Base-by-base conservation (phyloP, 2,797 vertebrate genomes). In the Agapornis canus region DNA sequence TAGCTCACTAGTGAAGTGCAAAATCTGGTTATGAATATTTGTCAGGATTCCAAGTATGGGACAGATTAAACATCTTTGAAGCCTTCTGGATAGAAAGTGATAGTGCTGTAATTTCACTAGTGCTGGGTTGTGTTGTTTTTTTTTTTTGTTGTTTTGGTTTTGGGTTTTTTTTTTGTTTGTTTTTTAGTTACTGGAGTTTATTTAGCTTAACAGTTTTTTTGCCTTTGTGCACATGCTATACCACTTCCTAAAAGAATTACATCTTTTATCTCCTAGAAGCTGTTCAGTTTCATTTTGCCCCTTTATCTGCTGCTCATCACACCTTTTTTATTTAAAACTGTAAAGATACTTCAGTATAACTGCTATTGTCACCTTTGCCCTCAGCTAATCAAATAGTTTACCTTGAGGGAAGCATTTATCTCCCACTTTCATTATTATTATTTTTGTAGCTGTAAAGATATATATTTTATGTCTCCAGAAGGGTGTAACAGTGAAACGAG, bases 351-450 rank as follows among this genome's bases (percentile, higher is more conserved):
- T 97, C 81, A 96, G 96, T 97, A 96, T 96, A 98, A 97, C 95
- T 95, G 97, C 97, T 90, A n/a, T 96, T 96, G 96, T 97, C 98
- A 98, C 98, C 98, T 99, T 98, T 99, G 98, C 98, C 99, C 99
- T 98, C 90, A 95, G 98, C 99, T 99, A 99, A 99, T 99, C 99
- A 99, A 99, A 99, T 98, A 98, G 98, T 99, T 99, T 99, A 99
- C 98, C 99, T 99, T 98, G 98, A 99, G 99, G 99, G 98, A 97
- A 97, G 97, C 98, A 99, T 99, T 99, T 99, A 98, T 98, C 98
- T 98, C 97, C 91, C 87, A 97, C 97, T 98, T 98, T 98, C 98
- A 98, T 99, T 99, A 99, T 98, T 98, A 98, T 98, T 98, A 98
- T 98, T 99, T 97, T 98, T 98, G 97, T 97, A 98, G 98, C 98